A percentile compares a stretch with the other conserved stretches of the same genome.
These are phyloP conservation scores for Phoenoteleia sp. DNA, from an alignment of 2,888 invertebrate species.

Conservation along the genomic window DNA sequence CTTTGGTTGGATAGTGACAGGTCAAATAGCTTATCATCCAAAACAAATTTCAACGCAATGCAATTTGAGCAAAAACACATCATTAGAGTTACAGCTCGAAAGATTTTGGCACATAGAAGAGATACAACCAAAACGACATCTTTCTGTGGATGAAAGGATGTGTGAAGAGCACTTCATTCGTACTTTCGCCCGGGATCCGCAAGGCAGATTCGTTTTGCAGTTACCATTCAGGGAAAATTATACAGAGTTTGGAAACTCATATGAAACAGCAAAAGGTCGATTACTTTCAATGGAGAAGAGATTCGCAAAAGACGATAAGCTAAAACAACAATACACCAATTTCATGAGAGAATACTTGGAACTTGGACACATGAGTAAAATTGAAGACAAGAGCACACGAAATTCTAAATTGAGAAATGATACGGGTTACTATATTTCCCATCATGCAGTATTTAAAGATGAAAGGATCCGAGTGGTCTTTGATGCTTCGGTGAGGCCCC, in stretches of 20 bases:
- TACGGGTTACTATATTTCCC: background rate
- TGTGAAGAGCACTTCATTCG: background rate
- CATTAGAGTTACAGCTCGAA: no score
- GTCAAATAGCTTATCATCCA: no score
- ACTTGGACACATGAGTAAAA: background rate
- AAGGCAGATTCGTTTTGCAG: background rate
- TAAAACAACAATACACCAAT: background rate
- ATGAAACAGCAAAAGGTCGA: background rate
- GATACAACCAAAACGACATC: background rate
- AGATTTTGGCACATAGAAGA: background rate
- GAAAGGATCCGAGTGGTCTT: background rate
- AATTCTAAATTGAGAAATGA: no score
- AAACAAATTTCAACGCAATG: no score
- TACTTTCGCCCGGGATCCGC: background rate
- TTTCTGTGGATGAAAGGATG: background rate
- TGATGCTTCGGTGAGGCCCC: background rate
- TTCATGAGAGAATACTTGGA: background rate
- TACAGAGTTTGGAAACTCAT: background rate
- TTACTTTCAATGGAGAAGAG: background rate
- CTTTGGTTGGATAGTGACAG: no score
- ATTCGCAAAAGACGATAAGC: background rate
- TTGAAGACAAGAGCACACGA: no score
- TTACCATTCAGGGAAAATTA: background rate
- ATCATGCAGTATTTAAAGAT: background rate
- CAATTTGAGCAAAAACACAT: no score